Base-by-base conservation (phyloP, 2,113 vertebrate species). In the Pygoscelis adeliae region DNA sequence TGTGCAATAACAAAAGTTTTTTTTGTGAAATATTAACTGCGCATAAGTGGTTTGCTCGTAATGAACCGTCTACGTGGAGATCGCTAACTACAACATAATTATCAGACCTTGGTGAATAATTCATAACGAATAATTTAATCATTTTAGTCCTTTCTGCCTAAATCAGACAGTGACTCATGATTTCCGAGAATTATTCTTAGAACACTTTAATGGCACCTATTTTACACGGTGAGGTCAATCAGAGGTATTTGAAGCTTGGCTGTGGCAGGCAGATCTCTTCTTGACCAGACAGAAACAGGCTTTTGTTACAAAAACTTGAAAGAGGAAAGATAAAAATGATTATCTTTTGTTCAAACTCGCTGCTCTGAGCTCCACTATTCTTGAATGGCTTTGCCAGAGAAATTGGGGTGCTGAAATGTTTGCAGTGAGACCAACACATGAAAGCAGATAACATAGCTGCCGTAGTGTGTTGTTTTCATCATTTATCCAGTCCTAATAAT, bases 151-250 rank as follows among this genome's bases (percentile, higher is more conserved):
- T 87, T 97, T 92, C 90, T 93, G 74, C 72, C 30, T 30, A 89
- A 91, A 94, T 90, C 86, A 87, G 96, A 61, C 80, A 77, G 95
- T 95, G 89, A 92, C 84, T 97, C 93, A 92, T 30, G 87, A 90
- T 97, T 97, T 95, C 95, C 15, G 63, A 70, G 80, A 96, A 94
- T 87, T 91, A 93, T 97, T 96, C 95, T 93, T 82, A 50, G 87
- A 92, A 92, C 63, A 21, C 52, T 91, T 50, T 85, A 77, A 92
- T 89, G 84, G 81, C 46, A 62, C 55, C 90, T 92, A 38, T 91
- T 95, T 95, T 83, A 65, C 72, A 79, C 0, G 4, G 70, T 10
- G 66, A 80, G 96, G 96, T 97, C 96, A 92, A 92, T 95, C 92
- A 87, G 71, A 53, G 93, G 70, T 55, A 76, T 92, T 90, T 92